These are phyloP conservation scores for Caloenas nicobarica DNA, from an alignment of 2,113 vertebrate species.

Conservation along the genomic window DNA sequence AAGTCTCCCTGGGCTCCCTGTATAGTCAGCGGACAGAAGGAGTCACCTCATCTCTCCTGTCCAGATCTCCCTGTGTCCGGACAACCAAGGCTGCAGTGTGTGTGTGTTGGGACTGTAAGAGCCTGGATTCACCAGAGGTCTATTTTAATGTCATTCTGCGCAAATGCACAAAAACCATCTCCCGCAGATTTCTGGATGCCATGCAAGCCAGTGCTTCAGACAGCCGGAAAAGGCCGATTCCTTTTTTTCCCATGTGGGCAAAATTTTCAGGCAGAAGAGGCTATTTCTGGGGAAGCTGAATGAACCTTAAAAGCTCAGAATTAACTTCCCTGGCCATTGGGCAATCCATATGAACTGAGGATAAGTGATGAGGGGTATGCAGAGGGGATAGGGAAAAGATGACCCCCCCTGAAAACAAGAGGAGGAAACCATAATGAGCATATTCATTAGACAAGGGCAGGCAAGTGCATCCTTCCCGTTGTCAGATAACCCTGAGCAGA, in stretches of 20 bases:
- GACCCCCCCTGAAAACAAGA: not conserved
- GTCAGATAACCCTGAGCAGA: not conserved
- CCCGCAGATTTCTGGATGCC: slow-evolving; percentile 3
- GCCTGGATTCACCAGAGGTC: not conserved
- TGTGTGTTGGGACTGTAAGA: not conserved
- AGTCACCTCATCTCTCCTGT: not conserved
- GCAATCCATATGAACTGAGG: not conserved
- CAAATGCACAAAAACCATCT: not conserved
- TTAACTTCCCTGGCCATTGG: not conserved
- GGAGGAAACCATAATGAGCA: not conserved
- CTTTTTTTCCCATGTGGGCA: not conserved
- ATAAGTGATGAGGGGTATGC: not conserved
- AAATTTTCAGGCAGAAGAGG: not conserved
- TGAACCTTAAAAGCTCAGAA: not conserved
- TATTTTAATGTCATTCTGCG: not conserved
- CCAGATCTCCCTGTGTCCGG: not conserved
- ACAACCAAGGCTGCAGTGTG: not conserved
- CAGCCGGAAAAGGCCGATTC: slow-evolving; percentile 16
- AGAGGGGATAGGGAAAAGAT: not conserved
- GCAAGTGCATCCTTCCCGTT: not conserved
- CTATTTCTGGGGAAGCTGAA: not conserved
- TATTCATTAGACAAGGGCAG: not conserved
- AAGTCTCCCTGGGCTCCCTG: not conserved
- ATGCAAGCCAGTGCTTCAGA: slow-evolving; percentile 17
- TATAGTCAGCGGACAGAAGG: not conserved